Base-by-base conservation (phyloP, 2,888 invertebrate species). In the Calephelis perditalis region DNA sequence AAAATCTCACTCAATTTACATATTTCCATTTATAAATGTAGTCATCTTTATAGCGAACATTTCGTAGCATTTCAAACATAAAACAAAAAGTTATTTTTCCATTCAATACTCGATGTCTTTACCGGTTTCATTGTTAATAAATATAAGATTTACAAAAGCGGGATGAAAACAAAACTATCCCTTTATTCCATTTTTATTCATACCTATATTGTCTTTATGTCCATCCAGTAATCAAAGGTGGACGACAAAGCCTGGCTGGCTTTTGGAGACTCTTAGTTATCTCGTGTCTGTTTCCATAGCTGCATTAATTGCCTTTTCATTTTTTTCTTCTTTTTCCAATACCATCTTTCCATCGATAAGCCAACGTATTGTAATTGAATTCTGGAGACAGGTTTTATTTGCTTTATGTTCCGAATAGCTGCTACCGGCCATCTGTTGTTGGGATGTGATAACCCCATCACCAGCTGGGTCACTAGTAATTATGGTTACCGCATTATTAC, bases 301-400 rank as follows among this genome's bases (percentile, higher is more conserved):
- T 75, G 35, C 79, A 68, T 79, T 86, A 87, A 89, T 88, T 87
- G 87, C 75, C 81, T 84, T 86, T 86, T 82, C 78, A 86, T 84
- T 80, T 81, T 79, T 75, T 74, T 70, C 66, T 66, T 67, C 62
- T 66, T 69, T 65, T 66, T 62, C 26, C 49, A 46, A 59, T 62
- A 62, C 62, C 61, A 56, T 59, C 56, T 57, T 40, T 58, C 46
- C 47, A 59, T 60, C 57, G 61, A 65, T 65, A 62, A 62, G 58
- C 60, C 60, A 49, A 57, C 47, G 55, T 60, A 47, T 60, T 56
- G 55, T 47, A 56, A 60, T 60, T 60, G 60, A 35, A 54, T 54
- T 54, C 36, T 54, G 40, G 40, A 40, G 40, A 40, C 40, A 40
- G 1, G 8, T 7, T 40, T 40, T 40, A 8, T 40, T 40, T 7